Percentiles rank a stretch among this genome's conserved stretches.
phyloP scores from a whole-genome alignment of 2,113 vertebrate genomes.

The Naja naja region DNA sequence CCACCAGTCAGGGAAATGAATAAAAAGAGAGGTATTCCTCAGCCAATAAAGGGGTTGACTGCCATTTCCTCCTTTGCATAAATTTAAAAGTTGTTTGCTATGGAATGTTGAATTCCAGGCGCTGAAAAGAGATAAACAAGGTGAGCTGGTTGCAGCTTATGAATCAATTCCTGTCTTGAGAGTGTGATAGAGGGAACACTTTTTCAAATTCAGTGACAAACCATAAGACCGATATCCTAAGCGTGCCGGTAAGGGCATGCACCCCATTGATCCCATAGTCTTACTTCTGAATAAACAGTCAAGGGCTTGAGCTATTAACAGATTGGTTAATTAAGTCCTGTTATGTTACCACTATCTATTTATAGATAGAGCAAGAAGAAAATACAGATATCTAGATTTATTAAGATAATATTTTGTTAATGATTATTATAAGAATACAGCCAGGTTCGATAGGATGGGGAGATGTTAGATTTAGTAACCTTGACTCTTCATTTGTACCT shows the following conservation, averaged over 20 bases:
- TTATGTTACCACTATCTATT: not conserved
- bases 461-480: not conserved
- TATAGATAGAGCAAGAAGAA: not conserved
- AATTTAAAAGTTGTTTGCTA: not conserved
- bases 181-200: not conserved
- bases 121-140: not conserved
- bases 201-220: not conserved
- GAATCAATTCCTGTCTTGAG: not conserved
- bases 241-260: not conserved
- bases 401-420: not conserved
- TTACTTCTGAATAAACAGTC: not conserved
- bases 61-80: not conserved
- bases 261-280: not conserved
- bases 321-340: not conserved
- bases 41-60: not conserved
- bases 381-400: not conserved
- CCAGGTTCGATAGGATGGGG: not conserved
- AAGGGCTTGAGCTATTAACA: not conserved
- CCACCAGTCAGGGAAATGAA: not conserved
- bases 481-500: not conserved
- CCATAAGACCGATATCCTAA: not conserved
- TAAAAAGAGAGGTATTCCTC: slow-evolving; percentile 9
- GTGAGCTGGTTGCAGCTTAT: not conserved
- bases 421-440: not conserved
- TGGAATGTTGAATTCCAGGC: not conserved